Evolutionary conservation across 2,113 vertebrate genomes (phyloP).

Genomic region (Otocyon megalotis): DNA sequence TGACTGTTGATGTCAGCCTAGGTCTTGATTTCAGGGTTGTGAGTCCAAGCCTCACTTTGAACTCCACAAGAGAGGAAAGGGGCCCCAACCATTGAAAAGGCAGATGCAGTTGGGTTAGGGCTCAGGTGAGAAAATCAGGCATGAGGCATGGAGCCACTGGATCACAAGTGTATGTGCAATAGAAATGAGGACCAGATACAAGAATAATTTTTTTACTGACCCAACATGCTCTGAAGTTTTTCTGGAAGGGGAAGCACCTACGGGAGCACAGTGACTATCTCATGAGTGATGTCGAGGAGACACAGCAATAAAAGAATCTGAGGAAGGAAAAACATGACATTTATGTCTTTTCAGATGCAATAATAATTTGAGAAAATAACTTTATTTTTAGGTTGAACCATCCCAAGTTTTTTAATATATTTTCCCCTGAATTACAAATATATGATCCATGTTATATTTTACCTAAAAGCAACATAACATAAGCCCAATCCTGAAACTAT

Average conservation of each 20-base stretch:
- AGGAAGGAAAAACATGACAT: background rate
- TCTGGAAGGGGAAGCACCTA: background rate
- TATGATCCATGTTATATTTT: background rate
- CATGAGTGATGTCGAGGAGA: background rate
- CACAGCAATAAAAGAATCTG: background rate
- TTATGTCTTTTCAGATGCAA: background rate
- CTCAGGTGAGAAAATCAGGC: background rate
- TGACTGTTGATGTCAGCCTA: background rate
- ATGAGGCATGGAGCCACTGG: background rate
- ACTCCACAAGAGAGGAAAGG: background rate
- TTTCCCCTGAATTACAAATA: background rate
- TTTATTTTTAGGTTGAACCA: slow-evolving; percentile 20
- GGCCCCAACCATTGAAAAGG: background rate
- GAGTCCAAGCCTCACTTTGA: background rate
- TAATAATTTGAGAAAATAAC: background rate
- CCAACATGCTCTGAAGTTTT: background rate
- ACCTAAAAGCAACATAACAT: background rate
- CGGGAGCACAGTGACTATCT: background rate
- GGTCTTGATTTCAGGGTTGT: background rate
- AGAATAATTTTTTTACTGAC: background rate
- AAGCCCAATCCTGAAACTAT: background rate
- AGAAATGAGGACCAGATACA: background rate
- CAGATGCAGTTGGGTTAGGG: background rate
- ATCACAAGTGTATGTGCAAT: background rate
- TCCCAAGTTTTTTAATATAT: background rate